A percentile compares a stretch with the other conserved stretches of the same genome.
phyloP scores from a whole-genome alignment of 1,140 invertebrate genomes.

The Sesamia nonagrioides region DNA sequence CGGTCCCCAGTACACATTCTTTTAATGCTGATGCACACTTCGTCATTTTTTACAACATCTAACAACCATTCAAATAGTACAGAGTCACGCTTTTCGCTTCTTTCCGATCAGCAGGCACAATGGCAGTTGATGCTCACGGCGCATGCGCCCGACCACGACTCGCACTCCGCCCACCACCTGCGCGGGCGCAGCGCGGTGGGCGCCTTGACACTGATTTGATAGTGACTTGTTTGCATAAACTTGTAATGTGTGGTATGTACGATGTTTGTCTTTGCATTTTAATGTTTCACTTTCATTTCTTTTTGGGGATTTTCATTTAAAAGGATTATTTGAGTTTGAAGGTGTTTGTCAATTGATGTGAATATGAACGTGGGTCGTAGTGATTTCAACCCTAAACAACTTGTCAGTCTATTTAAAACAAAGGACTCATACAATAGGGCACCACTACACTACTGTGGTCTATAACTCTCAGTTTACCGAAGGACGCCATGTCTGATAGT shows the following conservation, averaged over 20 bases:
- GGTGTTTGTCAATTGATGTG: neutral
- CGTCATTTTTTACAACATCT: too few species aligned
- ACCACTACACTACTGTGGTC: too few species aligned
- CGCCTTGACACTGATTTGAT: conserved; percentile 30
- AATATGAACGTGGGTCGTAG: too few species aligned
- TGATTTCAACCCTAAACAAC: too few species aligned
- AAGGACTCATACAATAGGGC: too few species aligned
- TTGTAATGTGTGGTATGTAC: neutral
- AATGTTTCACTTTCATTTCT: conserved; percentile 21
- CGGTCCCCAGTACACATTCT: too few species aligned
- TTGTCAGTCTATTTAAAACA: too few species aligned
- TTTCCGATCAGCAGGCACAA: neutral
- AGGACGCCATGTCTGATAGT: too few species aligned
- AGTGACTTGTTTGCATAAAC: conserved; percentile 5
- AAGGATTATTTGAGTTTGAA: neutral
- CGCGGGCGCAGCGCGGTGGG: neutral
- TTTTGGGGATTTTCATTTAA: neutral
- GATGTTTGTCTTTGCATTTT: conserved; percentile 16
- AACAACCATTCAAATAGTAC: neutral
- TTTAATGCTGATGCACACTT: too few species aligned
- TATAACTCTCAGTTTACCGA: too few species aligned
- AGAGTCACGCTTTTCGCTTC: conserved; percentile 8
- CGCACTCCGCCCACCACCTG: neutral
- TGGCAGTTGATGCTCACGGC: conserved; percentile 1
- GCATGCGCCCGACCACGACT: conserved; percentile 12